These are phyloP conservation scores for Lutraria lutraria DNA, from an alignment of 2,888 invertebrate species.

Conservation along the genomic window DNA sequence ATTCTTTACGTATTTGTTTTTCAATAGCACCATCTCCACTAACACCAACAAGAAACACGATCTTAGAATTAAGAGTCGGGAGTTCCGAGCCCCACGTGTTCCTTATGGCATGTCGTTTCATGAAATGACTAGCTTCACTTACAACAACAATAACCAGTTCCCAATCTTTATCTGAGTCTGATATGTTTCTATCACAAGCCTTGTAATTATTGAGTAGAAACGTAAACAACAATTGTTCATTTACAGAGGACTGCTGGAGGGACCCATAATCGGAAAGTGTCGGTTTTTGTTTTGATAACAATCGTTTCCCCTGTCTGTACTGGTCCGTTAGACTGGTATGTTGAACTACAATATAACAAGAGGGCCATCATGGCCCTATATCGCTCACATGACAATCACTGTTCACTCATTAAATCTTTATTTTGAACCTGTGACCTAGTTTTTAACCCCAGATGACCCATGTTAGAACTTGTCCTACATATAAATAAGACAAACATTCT, in stretches of 20 bases:
- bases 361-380: not conserved
- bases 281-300: not conserved
- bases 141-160: slow-evolving; percentile 77
- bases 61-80: slow-evolving; percentile 65
- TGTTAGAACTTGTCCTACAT: no score
- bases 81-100: slow-evolving; percentile 83
- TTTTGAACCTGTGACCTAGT: no score
- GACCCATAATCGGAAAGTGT: not conserved
- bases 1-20: slow-evolving; percentile 75
- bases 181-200: slow-evolving; percentile 15
- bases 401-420: no score
- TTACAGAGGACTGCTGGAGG: not conserved
- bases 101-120: slow-evolving; percentile 78
- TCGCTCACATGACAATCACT: no score
- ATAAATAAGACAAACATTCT: no score
- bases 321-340: not conserved
- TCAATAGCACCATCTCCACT: slow-evolving; percentile 51
- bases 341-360: not conserved
- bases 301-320: not conserved
- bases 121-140: slow-evolving; percentile 78
- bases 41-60: slow-evolving; percentile 83
- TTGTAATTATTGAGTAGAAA: slow-evolving; percentile 33
- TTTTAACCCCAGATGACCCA: no score
- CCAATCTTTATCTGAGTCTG: not conserved
- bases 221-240: slow-evolving; percentile 13